Evolutionary conservation across 2,113 vertebrate species (phyloP).

Genomic region (Octodon degus): DNA sequence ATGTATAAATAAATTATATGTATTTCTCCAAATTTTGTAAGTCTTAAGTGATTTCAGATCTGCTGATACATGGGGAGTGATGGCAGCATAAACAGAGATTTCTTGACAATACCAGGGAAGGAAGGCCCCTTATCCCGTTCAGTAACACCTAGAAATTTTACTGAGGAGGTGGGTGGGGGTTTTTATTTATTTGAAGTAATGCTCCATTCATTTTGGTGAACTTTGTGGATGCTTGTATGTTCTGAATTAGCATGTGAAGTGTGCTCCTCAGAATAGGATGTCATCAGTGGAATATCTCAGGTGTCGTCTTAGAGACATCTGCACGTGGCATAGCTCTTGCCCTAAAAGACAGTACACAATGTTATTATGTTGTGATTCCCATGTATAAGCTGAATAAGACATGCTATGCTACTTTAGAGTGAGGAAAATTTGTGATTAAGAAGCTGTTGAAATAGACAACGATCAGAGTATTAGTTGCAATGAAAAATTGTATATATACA

Average conservation of each 20-base stretch:
- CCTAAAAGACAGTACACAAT: not conserved
- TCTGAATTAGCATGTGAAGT: not conserved
- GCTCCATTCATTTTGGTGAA: not conserved
- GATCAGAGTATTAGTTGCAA: not conserved
- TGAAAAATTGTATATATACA: not conserved
- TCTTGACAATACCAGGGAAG: not conserved
- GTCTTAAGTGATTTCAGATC: not conserved
- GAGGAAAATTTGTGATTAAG: not conserved
- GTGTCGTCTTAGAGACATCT: not conserved
- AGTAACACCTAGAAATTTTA: not conserved
- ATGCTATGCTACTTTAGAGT: not conserved
- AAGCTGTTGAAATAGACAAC: not conserved
- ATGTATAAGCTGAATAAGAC: not conserved
- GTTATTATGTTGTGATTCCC: not conserved
- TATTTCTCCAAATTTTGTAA: not conserved
- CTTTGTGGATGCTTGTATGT: not conserved
- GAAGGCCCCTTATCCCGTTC: not conserved
- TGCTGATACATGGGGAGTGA: not conserved
- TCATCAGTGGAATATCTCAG: no score
- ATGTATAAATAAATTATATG: not conserved
- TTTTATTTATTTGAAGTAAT: not conserved
- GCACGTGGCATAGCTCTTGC: not conserved
- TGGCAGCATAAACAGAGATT: not conserved
- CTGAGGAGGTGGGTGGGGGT: not conserved
- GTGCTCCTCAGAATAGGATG: not conserved